Percentiles rank a stretch among this genome's conserved stretches.
These are phyloP conservation scores for Leuctra nigra DNA, from an alignment of 2,888 invertebrate species.

Conservation along the genomic window DNA sequence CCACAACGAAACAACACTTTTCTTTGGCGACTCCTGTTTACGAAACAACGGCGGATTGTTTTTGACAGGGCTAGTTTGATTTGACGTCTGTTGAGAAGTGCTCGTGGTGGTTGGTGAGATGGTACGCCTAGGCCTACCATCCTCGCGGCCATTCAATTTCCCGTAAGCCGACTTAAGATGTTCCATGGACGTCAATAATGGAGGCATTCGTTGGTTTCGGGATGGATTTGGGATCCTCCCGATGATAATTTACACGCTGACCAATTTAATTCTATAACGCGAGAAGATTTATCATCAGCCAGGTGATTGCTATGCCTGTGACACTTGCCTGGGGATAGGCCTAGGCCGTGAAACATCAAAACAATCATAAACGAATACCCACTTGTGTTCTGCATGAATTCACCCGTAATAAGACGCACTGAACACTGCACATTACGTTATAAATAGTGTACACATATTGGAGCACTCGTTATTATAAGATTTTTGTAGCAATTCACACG, in stretches of 20 bases:
- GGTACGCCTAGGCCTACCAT: conserved; percentile 27
- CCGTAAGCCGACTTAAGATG: conserved; percentile 35
- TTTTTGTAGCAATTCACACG: background rate
- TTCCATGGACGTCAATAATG: conserved; percentile 39
- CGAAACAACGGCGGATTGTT: conserved; percentile 17
- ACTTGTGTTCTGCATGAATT: conserved; percentile 29
- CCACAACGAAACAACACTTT: conserved; percentile 49
- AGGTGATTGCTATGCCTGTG: conserved; percentile 27
- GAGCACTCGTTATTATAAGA: background rate
- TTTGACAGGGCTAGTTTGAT: conserved; percentile 28
- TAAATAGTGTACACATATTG: conserved; percentile 1
- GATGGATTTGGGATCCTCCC: conserved; percentile 30
- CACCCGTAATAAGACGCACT: conserved; percentile 1
- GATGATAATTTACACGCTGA: conserved; percentile 19
- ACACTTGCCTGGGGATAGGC: conserved; percentile 27
- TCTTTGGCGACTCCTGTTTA: conserved; percentile 20
- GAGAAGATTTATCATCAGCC: conserved; percentile 22
- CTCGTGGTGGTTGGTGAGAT: conserved; percentile 30
- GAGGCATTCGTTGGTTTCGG: conserved; percentile 38
- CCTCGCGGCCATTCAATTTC: conserved; percentile 36
- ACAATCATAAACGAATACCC: conserved; percentile 27
- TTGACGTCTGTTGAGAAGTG: conserved; percentile 30
- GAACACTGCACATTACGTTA: conserved; percentile 17
- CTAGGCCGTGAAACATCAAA: conserved; percentile 23
- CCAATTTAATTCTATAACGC: too few relatives aligned